Evolutionary conservation across 2,113 vertebrate species (phyloP), one percentile per base, ranked within the genome.

Genomic region (Pavo muticus): DNA sequence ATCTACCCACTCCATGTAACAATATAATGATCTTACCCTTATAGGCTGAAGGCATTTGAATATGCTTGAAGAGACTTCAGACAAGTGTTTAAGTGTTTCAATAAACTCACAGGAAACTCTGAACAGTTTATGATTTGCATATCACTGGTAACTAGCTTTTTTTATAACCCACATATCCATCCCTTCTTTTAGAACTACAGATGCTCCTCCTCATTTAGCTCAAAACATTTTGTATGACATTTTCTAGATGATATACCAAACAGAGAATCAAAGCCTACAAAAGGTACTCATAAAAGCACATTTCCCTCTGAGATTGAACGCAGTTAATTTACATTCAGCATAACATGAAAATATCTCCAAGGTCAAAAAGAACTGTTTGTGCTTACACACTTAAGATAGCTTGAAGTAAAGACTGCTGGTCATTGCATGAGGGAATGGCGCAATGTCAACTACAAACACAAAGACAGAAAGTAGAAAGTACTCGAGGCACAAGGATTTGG

Each of bases 311-410:
- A 60, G 61, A 76, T 0, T 84, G 39, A 96, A 93, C 44, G 27
- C 57, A 72, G 45, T 18, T 18, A 91, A 79, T 96, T 94, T 96
- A 29, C 40, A 88, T 93, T 95, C 89, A 87, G 65, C 20, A 90
- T 71, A 91, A 92, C 88, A 45, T 13, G 50, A 95, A 95, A 87
- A 39, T 50, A 75, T 73, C 48, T 85, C 68, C 86, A 95, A 84
- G 85, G 93, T 96, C 88, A 94, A 77, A 97, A 87, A 69, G 65
- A 12, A 80, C 44, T 86, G 52, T 59, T 91, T 78, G 91, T 14
- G 3, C 18, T 93, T 42, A 57, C 32, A 50, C 11, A 37, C 60
- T 91, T 84, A 72, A 71, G 16, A 29, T 71, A 75, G 63, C 45
- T n/a, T 64, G 77, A 93, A 96, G 69, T 81, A 68, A 90, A 84